Conservation (phyloP, 2,797 vertebrate species). For the Tadarida brasiliensis region DNA sequence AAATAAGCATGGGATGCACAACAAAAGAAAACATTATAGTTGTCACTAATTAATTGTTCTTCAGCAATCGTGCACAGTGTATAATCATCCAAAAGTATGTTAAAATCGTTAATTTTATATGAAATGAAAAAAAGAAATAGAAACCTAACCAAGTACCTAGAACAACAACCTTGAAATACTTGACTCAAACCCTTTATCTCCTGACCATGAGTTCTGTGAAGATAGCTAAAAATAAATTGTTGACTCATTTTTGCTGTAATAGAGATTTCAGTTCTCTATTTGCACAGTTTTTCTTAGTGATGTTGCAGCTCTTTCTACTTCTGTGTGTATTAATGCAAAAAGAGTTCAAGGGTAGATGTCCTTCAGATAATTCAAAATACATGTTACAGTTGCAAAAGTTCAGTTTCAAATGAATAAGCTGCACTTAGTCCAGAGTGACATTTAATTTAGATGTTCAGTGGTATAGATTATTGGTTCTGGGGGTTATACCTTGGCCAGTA, state of each 20-base stretch:
- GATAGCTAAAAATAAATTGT: constrained; percentile 79
- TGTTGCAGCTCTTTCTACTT: constrained; percentile 61
- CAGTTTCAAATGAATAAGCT: constrained; percentile 74
- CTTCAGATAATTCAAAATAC: constrained; percentile 81
- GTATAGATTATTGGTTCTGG: constrained; percentile 77
- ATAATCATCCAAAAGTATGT: constrained; percentile 66
- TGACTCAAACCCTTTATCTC: constrained; percentile 68
- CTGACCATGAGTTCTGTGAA: constrained; percentile 31
- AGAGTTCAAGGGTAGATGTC: constrained; percentile 80
- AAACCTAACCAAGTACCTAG: constrained; percentile 18
- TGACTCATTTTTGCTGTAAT: constrained; percentile 75
- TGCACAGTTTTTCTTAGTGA: constrained; percentile 72
- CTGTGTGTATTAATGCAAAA: constrained; percentile 76
- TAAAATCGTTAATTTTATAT: constrained; percentile 64
- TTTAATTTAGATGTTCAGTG: constrained; percentile 80
- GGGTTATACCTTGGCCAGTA: constrained; percentile 80
- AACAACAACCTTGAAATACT: constrained; percentile 72
- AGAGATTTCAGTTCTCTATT: constrained; percentile 70
- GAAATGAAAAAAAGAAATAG: constrained; percentile 44
- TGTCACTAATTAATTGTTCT: constrained; percentile 77
- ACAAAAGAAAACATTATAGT: constrained; percentile 61
- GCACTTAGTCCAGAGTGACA: constrained; percentile 59
- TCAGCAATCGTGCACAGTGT: constrained; percentile 34
- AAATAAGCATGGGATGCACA: constrained; percentile 64
- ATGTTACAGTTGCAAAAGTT: constrained; percentile 76